phyloP scores from a whole-genome alignment of 2,888 invertebrate genomes.

The Drosophila bunnanda region DNA sequence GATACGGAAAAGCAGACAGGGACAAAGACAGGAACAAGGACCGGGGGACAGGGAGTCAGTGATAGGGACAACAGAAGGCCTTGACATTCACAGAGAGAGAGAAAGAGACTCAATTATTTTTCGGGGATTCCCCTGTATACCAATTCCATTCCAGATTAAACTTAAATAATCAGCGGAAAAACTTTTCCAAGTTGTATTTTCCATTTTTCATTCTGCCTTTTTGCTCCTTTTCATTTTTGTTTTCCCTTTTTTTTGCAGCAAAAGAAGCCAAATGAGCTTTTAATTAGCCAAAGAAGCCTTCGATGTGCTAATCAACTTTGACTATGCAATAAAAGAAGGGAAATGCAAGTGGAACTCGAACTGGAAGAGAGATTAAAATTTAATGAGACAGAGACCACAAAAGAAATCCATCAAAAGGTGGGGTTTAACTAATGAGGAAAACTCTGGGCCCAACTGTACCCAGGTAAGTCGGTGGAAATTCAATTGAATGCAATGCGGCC shows the following conservation, averaged over 20 bases:
- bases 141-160: slow-evolving; percentile 15
- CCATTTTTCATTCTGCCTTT: slow-evolving; percentile 1
- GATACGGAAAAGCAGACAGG: slow-evolving; percentile 8
- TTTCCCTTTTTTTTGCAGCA: not conserved
- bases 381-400: slow-evolving; percentile 39
- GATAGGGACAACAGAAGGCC: slow-evolving; percentile 17
- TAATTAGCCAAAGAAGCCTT: slow-evolving; percentile 57
- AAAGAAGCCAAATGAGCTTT: slow-evolving; percentile 57
- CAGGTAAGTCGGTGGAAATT: slow-evolving; percentile 4
- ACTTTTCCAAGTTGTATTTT: slow-evolving; percentile 15
- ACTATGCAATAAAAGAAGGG: slow-evolving; percentile 18
- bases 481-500: not conserved
- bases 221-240: not conserved
- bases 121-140: slow-evolving; percentile 1
- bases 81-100: slow-evolving; percentile 26
- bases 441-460: not conserved
- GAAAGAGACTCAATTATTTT: slow-evolving; percentile 37
- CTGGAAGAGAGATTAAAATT: slow-evolving; percentile 26
- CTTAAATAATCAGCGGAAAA: slow-evolving; percentile 44
- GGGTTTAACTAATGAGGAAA: not conserved
- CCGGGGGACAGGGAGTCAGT: not conserved
- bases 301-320: slow-evolving; percentile 49
- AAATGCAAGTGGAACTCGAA: not conserved
- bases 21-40: not conserved
- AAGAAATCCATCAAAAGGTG: slow-evolving; percentile 17